Base-by-base conservation (phyloP, 2,797 vertebrate species). In the Halcyon badia region DNA sequence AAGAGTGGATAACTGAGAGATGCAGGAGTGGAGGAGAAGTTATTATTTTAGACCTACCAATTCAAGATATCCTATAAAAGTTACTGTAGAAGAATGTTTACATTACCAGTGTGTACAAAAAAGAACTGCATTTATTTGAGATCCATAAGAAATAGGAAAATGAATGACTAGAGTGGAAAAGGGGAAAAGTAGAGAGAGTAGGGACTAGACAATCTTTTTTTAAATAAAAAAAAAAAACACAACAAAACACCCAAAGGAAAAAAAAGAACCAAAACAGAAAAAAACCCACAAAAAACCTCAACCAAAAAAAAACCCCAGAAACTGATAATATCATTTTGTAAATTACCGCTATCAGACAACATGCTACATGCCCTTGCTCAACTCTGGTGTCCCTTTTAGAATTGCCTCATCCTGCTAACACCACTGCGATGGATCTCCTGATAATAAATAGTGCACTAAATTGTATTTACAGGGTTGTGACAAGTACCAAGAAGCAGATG, bases 131-230 rank as follows among this genome's bases (percentile, higher is more conserved):
- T 94, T 81, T 69, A 35, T 70, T 39, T 58, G 33, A 51, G 21
- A 68, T 39, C 11, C 5, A 3, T 30, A 28, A 20, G 65, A 52
- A n/a, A 31, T 9, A 60, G 64, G 70, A 85, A 71, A 94, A 49
- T 4, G 1, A 54, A 25, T 42, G 1, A 54, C 17, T 41, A 80
- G 39, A 75, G 42, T 64, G 26, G 64, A 75, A 68, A 56, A 86
- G 11, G n/a, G 28, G 17, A 58, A 82, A 26, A 61, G 15, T 28
- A 56, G 51, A 46, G 11, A 26, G 20, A 24, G 10, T 12, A 66
- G 26, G 9, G 14, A 48, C 33, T 54, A 54, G 42, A 9, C 0
- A 0, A 16, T 33, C 4, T 49, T 75, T 79, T 41, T 60, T 60
- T 46, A 46, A 46, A 46, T 46, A 46, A 46, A 21, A 5, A n/a